These are phyloP conservation scores for Dasysyrphus tricinctus DNA, from an alignment of 2,888 invertebrate species.

Conservation along the genomic window DNA sequence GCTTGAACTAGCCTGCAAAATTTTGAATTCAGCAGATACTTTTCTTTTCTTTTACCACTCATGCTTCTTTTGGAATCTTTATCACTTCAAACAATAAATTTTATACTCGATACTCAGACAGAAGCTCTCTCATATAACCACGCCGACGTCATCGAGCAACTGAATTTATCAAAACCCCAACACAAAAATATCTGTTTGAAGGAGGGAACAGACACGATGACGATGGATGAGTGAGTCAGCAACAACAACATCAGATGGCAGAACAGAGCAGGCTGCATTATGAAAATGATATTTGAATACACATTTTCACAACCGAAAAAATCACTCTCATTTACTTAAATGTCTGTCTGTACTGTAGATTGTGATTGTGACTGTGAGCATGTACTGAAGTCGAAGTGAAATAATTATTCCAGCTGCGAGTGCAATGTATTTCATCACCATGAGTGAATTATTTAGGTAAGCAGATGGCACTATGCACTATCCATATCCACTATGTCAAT, in stretches of 20 bases:
- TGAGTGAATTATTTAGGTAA: no score
- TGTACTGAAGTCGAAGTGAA: no score
- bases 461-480: no score
- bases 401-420: no score
- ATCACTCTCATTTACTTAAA: no score
- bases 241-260: not conserved
- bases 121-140: slow-evolving; percentile 26
- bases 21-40: slow-evolving; percentile 78
- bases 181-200: not conserved
- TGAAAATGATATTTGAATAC: not conserved
- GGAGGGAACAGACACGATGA: not conserved
- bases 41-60: slow-evolving; percentile 77
- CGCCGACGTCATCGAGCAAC: slow-evolving; percentile 65
- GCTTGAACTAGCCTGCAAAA: slow-evolving; percentile 80
- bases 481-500: no score
- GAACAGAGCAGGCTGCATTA: not conserved
- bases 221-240: not conserved
- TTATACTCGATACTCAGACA: no score
- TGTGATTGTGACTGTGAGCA: no score
- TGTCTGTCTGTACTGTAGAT: no score
- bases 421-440: no score
- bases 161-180: slow-evolving; percentile 33
- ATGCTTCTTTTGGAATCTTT: slow-evolving; percentile 44
- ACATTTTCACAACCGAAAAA: not conserved
- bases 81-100: slow-evolving; percentile 30